A percentile compares a stretch with the other conserved stretches of the same genome.
Conservation (phyloP, 2,888 invertebrate species). For the Heteromyza rotundicornis region DNA sequence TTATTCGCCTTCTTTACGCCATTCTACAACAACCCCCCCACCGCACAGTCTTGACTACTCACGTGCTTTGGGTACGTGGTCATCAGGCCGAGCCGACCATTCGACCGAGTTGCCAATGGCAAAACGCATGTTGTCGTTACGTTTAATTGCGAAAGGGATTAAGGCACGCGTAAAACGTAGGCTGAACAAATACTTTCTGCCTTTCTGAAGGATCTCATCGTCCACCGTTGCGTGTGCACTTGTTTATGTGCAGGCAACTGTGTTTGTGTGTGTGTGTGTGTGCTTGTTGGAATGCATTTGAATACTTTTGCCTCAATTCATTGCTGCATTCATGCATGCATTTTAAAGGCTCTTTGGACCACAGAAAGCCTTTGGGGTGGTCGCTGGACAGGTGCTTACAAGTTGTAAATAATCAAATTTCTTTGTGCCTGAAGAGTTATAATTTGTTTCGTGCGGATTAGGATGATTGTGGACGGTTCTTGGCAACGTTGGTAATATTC, state of each 20-base stretch:
- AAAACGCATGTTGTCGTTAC: neutral
- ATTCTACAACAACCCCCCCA: neutral
- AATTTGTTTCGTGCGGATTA: neutral
- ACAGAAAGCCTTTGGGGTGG: no score
- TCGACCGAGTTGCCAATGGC: neutral
- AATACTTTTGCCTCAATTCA: neutral
- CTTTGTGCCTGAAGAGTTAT: neutral
- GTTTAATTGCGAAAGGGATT: constrained; percentile 7
- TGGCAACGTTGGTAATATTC: no score
- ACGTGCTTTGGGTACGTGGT: neutral
- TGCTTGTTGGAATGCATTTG: neutral
- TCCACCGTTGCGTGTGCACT: neutral
- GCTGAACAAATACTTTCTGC: neutral
- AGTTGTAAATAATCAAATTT: constrained; percentile 2
- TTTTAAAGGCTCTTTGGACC: no score
- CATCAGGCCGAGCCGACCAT: neutral
- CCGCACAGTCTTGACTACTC: neutral
- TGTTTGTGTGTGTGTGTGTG: constrained; percentile 2
- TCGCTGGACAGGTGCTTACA: no score
- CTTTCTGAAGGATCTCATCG: neutral
- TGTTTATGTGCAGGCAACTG: neutral
- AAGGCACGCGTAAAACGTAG: constrained; percentile 7
- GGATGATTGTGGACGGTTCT: neutral
- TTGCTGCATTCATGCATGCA: neutral
- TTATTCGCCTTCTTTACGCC: neutral